Conservation (phyloP, 2,888 invertebrate species). For the Cryptosula pallasiana region DNA sequence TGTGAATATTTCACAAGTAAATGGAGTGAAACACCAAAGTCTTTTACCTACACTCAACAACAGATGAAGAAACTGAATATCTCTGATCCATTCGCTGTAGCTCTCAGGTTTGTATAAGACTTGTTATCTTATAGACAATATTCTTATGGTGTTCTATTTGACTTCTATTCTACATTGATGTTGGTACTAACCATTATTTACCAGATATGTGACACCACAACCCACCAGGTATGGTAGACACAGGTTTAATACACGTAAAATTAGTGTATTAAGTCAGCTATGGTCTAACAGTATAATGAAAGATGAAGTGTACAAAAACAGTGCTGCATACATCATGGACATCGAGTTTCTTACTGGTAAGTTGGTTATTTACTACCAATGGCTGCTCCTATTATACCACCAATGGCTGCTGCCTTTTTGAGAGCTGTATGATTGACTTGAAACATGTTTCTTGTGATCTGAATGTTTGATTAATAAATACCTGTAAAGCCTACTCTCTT, state of each 20-base stretch:
- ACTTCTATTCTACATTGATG: no score
- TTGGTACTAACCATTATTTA: no score
- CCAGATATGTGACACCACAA: neutral
- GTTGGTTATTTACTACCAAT: no score
- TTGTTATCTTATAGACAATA: no score
- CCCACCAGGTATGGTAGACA: conserved; percentile 1
- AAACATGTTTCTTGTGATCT: no score
- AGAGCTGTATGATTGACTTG: no score
- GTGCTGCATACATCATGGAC: neutral
- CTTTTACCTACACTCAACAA: neutral
- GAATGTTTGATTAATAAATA: no score
- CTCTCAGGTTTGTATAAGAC: neutral
- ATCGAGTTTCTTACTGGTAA: neutral
- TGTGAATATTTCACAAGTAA: neutral
- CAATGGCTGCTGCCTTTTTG: no score
- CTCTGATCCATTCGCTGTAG: neutral
- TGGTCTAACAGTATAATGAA: neutral
- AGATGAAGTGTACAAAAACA: neutral
- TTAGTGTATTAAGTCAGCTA: neutral
- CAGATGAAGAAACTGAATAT: neutral
- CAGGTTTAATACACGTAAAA: neutral
- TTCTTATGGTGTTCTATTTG: no score
- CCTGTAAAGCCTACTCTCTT: no score
- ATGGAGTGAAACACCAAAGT: neutral
- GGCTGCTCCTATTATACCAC: no score